These are phyloP conservation scores for Castor canadensis DNA, from an alignment of 2,113 vertebrate genomes.

Conservation along the genomic window DNA sequence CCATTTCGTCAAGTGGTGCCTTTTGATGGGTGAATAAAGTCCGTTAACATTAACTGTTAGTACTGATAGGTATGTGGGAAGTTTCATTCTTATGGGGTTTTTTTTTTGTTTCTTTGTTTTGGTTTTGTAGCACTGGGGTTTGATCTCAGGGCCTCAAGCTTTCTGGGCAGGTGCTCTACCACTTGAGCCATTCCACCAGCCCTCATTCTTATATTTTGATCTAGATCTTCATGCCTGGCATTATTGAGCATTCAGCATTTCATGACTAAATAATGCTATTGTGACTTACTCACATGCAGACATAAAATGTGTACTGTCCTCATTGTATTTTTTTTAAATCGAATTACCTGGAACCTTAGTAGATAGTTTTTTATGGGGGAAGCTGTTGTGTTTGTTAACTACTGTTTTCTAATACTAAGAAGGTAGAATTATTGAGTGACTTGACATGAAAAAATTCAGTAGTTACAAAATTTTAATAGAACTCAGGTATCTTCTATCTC, in stretches of 20 bases:
- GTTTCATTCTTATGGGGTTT: constrained; percentile 3
- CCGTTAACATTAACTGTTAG: too few relatives aligned
- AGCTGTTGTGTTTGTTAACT: not conserved
- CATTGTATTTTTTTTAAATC: not conserved
- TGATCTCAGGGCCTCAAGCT: too few relatives aligned
- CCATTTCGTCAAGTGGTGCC: too few relatives aligned
- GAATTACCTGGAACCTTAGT: not conserved
- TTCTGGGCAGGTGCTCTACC: too few relatives aligned
- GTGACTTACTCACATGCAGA: not conserved
- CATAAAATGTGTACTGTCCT: not conserved
- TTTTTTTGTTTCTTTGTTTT: too few relatives aligned
- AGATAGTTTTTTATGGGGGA: not conserved
- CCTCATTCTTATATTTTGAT: too few relatives aligned
- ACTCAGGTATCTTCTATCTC: not conserved
- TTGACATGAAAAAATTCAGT: not conserved
- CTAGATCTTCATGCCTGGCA: not conserved
- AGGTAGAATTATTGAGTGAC: not conserved
- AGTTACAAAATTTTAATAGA: not conserved
- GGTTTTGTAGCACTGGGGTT: too few relatives aligned
- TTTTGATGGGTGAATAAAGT: too few relatives aligned
- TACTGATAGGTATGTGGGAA: too few relatives aligned
- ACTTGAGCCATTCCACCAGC: too few relatives aligned
- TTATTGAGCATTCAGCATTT: not conserved
- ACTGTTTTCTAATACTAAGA: not conserved
- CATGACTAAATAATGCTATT: not conserved